Conservation (phyloP, 2,797 vertebrate genomes). For the Tadarida brasiliensis region DNA sequence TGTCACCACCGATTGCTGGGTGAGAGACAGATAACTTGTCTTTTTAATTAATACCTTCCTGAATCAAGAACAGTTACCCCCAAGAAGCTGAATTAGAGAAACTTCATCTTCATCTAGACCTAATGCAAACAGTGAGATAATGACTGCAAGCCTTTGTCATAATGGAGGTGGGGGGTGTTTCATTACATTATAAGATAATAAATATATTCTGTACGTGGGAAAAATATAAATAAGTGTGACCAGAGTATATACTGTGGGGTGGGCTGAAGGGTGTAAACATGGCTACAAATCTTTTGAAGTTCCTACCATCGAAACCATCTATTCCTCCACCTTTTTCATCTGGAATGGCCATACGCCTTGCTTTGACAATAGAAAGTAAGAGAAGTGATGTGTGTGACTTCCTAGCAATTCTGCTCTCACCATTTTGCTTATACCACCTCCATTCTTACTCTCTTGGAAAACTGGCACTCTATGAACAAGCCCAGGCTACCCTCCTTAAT, state of each 20-base stretch:
- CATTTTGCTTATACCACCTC: not conserved
- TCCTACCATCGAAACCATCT: not conserved
- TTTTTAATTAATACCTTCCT: not conserved
- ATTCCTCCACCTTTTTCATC: not conserved
- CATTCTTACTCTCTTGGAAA: not conserved
- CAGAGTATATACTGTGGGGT: not conserved
- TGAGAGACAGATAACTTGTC: not conserved
- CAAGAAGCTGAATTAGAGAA: not conserved
- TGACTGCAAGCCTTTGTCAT: not conserved
- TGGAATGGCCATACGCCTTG: not conserved
- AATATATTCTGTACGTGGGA: not conserved
- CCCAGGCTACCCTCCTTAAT: not conserved
- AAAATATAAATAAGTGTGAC: not conserved
- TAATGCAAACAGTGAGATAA: not conserved
- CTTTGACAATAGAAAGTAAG: not conserved
- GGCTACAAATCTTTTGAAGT: not conserved
- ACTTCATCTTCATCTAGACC: not conserved
- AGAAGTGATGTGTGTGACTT: not conserved
- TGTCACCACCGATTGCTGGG: not conserved
- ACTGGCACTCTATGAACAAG: not conserved
- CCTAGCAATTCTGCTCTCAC: not conserved
- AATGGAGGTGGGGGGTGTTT: rapidly evolving
- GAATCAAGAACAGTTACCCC: not conserved
- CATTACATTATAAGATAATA: not conserved
- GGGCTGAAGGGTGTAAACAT: not conserved